Percentiles rank a stretch among this genome's conserved stretches.
These are phyloP conservation scores for Dicycla oo DNA, from an alignment of 2,888 invertebrate genomes.

Conservation along the genomic window DNA sequence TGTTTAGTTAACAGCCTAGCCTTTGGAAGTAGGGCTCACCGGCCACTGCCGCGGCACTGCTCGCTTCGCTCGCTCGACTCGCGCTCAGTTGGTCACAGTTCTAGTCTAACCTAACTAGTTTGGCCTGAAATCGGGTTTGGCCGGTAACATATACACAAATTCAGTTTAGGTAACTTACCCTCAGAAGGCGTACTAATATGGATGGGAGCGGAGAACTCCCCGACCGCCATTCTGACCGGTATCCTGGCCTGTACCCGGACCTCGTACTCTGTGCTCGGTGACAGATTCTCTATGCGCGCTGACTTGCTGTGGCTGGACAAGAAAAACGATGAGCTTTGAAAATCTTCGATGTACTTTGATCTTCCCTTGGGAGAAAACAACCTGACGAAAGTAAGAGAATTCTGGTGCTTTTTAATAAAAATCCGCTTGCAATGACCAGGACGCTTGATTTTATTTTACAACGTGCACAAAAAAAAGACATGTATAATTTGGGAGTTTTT, in stretches of 20 bases:
- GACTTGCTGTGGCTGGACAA: conserved; percentile 86
- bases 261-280: conserved; percentile 92
- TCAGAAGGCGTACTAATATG: conserved; percentile 91
- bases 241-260: conserved; percentile 91
- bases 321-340: background rate
- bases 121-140: too few species aligned
- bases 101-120: too few species aligned
- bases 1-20: too few species aligned
- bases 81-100: too few species aligned
- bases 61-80: too few species aligned
- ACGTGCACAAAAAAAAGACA: too few species aligned
- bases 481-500: too few species aligned
- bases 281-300: conserved; percentile 90
- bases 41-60: too few species aligned
- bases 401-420: background rate
- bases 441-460: too few species aligned
- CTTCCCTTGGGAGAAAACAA: background rate
- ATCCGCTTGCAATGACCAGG: background rate
- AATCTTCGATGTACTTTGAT: background rate
- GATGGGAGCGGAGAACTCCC: conserved; percentile 91
- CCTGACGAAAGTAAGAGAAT: background rate
- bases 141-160: too few species aligned
- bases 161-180: conserved; percentile 86
- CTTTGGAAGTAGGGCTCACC: too few species aligned
- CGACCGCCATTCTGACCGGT: conserved; percentile 82